A percentile compares a stretch with the other conserved stretches of the same genome.
phyloP scores from a whole-genome alignment of 2,888 invertebrate species.

The Limenitis camilla region DNA sequence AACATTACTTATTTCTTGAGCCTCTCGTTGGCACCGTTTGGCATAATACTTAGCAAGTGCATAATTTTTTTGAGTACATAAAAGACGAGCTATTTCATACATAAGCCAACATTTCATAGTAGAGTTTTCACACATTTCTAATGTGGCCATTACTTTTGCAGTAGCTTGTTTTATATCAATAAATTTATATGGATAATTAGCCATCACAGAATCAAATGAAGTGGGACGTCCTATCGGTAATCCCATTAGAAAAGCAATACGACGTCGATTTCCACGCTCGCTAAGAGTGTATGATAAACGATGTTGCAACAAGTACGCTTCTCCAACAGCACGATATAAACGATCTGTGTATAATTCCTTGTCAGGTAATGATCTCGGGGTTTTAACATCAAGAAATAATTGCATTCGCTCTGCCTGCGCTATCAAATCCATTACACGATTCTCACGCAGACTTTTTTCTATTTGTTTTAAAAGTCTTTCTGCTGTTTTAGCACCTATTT shows the following conservation, averaged over 20 bases:
- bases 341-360: constrained; percentile 60
- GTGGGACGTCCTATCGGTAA: constrained; percentile 54
- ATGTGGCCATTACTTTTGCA: constrained; percentile 43
- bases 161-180: constrained; percentile 57
- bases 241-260: constrained; percentile 66
- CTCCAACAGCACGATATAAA: constrained; percentile 59
- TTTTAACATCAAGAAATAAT: constrained; percentile 56
- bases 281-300: constrained; percentile 61
- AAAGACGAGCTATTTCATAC: constrained; percentile 60
- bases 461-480: constrained; percentile 52
- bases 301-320: constrained; percentile 57
- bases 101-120: constrained; percentile 66
- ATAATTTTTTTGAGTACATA: constrained; percentile 60
- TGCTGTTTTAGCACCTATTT: constrained; percentile 52
- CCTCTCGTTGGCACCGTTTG: constrained; percentile 61
- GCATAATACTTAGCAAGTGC: constrained; percentile 64
- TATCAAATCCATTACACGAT: constrained; percentile 56
- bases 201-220: constrained; percentile 68
- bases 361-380: constrained; percentile 57
- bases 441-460: constrained; percentile 49
- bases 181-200: constrained; percentile 62
- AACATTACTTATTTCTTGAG: constrained; percentile 48
- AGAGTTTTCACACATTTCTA: constrained; percentile 66
- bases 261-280: constrained; percentile 60
- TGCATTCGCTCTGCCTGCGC: constrained; percentile 65